Conservation (phyloP, 1,140 invertebrate species). For the Heliothis subflexa region DNA sequence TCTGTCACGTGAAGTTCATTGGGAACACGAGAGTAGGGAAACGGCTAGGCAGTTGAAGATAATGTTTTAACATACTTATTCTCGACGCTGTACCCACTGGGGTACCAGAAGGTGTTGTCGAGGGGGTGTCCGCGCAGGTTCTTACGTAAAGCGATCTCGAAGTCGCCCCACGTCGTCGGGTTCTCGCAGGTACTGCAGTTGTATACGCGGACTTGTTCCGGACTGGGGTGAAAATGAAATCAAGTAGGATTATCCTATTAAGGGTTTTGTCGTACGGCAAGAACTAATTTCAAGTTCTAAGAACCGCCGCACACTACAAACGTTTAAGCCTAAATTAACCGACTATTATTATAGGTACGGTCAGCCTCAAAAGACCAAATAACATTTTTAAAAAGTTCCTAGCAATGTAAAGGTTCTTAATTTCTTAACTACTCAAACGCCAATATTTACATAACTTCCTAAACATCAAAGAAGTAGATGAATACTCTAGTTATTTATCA, state of each 20-base stretch:
- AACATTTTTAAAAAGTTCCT: no score
- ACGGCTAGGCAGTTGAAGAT: no score
- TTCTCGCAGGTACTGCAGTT: slow-evolving; percentile 77
- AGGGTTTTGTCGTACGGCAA: background rate
- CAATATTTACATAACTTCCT: no score
- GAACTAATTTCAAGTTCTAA: background rate
- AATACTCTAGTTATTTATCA: no score
- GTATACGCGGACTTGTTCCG: slow-evolving; percentile 69
- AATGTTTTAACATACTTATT: slow-evolving; percentile 64
- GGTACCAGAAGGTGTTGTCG: slow-evolving; percentile 89
- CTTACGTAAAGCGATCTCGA: slow-evolving; percentile 57
- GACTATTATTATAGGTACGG: no score
- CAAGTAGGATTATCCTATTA: background rate
- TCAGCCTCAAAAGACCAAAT: no score
- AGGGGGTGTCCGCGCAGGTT: slow-evolving; percentile 84
- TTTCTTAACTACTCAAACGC: no score
- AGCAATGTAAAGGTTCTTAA: no score
- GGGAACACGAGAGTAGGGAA: no score
- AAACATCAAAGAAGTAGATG: no score
- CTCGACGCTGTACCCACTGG: slow-evolving; percentile 86
- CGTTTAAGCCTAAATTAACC: no score
- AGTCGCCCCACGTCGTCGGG: slow-evolving; percentile 70
- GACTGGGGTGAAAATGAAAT: slow-evolving; percentile 53
- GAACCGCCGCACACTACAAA: background rate
- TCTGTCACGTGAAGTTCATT: no score